Evolutionary conservation across 2,797 vertebrate species (phyloP), one percentile per base, ranked within the genome.

Genomic region (Sebastes minor): DNA sequence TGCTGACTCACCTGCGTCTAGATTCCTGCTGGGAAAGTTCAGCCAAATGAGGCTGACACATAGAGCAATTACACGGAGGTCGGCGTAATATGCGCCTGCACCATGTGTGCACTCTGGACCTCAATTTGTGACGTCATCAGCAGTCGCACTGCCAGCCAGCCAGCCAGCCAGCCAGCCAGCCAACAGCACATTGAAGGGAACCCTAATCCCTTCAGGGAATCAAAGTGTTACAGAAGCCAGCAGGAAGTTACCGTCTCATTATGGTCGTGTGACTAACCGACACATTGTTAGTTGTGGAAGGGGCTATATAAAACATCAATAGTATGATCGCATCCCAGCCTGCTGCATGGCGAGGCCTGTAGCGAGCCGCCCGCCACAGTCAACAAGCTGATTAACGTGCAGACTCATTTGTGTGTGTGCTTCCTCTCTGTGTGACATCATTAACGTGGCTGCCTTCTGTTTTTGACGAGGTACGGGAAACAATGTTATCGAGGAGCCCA

Each of bases 401-500:
- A 64, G 64, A 63, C 64, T 87, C 76, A 78, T 55, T 65, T 42
- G 38, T 64, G 57, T 76, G 33, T 73, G 56, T 33, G 14, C 53
- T 11, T 60, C 32, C 3, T 74, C 22, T 69, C 30, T 83, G 75
- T 86, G 83, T 89, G 65, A 83, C 91, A 85, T 88, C 76, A 94
- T 93, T 95, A 94, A 95, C 60, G 78, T 76, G 76, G 69, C 55
- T 69, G 73, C 85, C 86, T 89, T 94, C 71, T 95, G 79, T 95
- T 94, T 49, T 92, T 90, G 88, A 90, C 30, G 89, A 96, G 94
- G 93, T 94, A 87, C 93, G 90, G 96, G 94, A 93, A 96, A 97
- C 6, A 97, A 99, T 87, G 97, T 98, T 83, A 95, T 96, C 63
- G 93, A 97, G 90, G 97, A 96, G 91, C 90, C 95, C 80, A 97